Conservation (phyloP, 2,797 vertebrate genomes). For the Menidia menidia region DNA sequence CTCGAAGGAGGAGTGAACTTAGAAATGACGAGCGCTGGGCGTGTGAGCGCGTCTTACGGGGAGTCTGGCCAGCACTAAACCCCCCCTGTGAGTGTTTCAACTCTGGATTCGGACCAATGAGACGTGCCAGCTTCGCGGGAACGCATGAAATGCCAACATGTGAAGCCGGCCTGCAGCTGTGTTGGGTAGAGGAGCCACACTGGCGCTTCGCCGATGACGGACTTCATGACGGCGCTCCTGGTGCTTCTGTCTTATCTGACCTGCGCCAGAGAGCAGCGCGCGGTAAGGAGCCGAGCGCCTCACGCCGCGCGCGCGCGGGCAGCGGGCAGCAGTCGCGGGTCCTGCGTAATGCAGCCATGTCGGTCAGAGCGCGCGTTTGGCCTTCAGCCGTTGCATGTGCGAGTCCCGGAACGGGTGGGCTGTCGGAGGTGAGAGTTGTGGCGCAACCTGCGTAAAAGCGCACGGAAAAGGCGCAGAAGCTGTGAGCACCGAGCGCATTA, state of each 20-base stretch:
- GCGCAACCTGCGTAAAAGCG: too few species aligned
- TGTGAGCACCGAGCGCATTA: too few species aligned
- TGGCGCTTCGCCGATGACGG: not conserved
- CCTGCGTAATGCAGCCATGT: too few species aligned
- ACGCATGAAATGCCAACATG: not conserved
- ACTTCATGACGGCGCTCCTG: slow-evolving; percentile 1
- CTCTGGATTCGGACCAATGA: not conserved
- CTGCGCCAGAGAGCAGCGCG: not conserved
- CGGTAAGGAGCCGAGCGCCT: not conserved
- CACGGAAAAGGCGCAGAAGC: too few species aligned
- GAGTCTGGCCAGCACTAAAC: not conserved
- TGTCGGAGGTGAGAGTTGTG: too few species aligned
- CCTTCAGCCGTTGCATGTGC: too few species aligned
- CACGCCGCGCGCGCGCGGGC: not conserved
- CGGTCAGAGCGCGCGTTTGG: too few species aligned
- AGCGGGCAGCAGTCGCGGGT: too few species aligned
- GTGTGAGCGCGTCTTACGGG: not conserved
- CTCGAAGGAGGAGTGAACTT: not conserved
- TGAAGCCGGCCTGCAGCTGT: not conserved
- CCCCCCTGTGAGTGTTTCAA: not conserved
- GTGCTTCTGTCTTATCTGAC: not conserved
- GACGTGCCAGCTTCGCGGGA: not conserved
- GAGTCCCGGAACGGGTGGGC: too few species aligned
- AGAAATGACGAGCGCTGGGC: not conserved
- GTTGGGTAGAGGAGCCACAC: not conserved